These are phyloP conservation scores for Perdita meconis DNA, from an alignment of 2,888 invertebrate genomes.

Conservation along the genomic window DNA sequence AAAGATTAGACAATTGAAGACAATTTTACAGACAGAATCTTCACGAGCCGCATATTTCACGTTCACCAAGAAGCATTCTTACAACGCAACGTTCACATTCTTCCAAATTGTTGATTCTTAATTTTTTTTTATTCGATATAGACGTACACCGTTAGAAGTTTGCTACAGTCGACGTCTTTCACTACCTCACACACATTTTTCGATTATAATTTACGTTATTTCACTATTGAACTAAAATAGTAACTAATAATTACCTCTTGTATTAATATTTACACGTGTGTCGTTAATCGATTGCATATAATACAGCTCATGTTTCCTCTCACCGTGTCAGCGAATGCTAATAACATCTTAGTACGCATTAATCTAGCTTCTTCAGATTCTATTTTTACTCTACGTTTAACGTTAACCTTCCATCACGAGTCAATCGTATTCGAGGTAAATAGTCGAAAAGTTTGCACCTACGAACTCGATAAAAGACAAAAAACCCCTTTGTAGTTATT, in stretches of 20 bases:
- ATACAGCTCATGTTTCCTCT: conserved; percentile 64
- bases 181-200: conserved; percentile 68
- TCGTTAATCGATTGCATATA: conserved; percentile 69
- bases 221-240: conserved; percentile 69
- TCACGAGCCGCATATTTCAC: conserved; percentile 18
- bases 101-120: conserved; percentile 48
- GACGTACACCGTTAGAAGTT: conserved; percentile 64
- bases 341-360: conserved; percentile 41
- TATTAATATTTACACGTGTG: conserved; percentile 73
- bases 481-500: conserved; percentile 10
- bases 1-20: conserved; percentile 1
- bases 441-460: neutral
- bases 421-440: conserved; percentile 21
- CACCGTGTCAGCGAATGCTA: conserved; percentile 52
- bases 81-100: conserved; percentile 31
- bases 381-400: neutral
- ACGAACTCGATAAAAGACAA: neutral
- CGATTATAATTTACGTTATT: conserved; percentile 62
- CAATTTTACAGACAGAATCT: conserved; percentile 22
- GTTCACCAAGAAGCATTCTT: conserved; percentile 19
- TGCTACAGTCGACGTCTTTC: conserved; percentile 62
- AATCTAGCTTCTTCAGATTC: conserved; percentile 17
- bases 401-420: conserved; percentile 18
- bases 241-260: conserved; percentile 65
- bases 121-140: conserved; percentile 69